Evolutionary conservation across 23 tunicate species (phyloP), one percentile per base, ranked within the genome.

Genomic region (Botrylloides violaceus): DNA sequence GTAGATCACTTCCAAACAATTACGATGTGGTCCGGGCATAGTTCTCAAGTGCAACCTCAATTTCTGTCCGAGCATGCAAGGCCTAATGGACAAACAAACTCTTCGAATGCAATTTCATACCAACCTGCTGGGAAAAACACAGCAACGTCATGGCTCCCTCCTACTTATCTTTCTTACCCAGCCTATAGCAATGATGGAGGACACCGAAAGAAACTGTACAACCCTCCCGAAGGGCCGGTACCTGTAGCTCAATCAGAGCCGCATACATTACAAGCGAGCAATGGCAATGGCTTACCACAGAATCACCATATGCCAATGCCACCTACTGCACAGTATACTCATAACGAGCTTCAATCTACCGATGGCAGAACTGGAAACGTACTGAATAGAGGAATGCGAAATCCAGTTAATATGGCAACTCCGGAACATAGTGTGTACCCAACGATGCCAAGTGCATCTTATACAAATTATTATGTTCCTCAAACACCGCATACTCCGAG

Each of bases 291-390:
- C 7, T 68, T 68, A 4, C 26, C 37, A 32, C 56, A 68, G 22
- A 26, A 68, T 43, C 74, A 68, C 21, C 58, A 43, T 30, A 68
- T 30, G 6, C 74, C 74, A 25, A 68, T 68, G 57, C 56, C 37
- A 20, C 74, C 74, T 15, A 68, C 36, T 36, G 56, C 74, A 22
- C 74, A 68, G 12, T 68, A 68, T 30, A 68, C 36, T 37, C 58
- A 43, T 35, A 31, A 26, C 21, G 74, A 21, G 23, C 74, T 24
- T 26, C 74, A 68, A 18, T 37, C 74, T 0, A 26, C 22, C 24
- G 56, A n/a, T 22, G 70, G 34, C 5, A 58, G 12, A 4, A 4
- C 3, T 5, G 4, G 29, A 58, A 29, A 58, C 3, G 23, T 9
- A 63, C 70, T 19, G 35, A 63, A 29, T 19, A 4, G 3, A 3